A percentile compares a stretch with the other conserved stretches of the same genome.
phyloP scores from a whole-genome alignment of 2,113 vertebrate species.

The Chionomys nivalis region DNA sequence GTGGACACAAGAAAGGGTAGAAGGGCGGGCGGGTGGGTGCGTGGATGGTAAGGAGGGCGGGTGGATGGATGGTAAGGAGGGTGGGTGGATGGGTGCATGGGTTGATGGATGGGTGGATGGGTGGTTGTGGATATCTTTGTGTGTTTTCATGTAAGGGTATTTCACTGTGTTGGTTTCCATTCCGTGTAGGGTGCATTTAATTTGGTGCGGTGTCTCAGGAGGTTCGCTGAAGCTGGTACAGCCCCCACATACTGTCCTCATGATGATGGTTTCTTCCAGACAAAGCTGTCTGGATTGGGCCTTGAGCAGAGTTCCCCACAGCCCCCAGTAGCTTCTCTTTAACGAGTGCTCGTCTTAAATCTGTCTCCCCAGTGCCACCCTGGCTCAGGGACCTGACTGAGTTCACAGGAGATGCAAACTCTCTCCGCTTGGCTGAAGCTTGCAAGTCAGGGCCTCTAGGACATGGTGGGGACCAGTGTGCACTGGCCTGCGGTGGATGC shows the following conservation, averaged over 20 bases:
- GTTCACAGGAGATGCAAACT: not conserved
- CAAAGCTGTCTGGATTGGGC: not conserved
- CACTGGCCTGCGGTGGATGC: not conserved
- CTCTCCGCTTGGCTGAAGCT: not conserved
- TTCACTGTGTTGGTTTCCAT: not conserved
- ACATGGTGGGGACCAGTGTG: not conserved
- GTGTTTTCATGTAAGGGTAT: not conserved
- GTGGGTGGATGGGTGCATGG: not conserved
- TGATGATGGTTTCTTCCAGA: not conserved
- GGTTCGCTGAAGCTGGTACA: not conserved
- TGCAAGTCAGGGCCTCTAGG: no score
- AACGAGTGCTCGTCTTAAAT: not conserved
- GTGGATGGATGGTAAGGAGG: no score
- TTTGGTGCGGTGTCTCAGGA: not conserved
- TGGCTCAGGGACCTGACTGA: rapidly evolving
- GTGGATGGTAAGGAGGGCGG: rapidly evolving
- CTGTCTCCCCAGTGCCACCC: not conserved
- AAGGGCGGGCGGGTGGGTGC: not conserved
- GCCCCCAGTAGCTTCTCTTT: not conserved
- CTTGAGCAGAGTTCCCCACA: not conserved
- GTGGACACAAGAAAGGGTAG: not conserved
- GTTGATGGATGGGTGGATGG: not conserved
- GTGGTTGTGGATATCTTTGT: not conserved
- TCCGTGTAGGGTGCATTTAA: not conserved
- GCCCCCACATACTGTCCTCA: not conserved